Evolutionary conservation across 2,888 invertebrate species (phyloP).

Genomic region (Ochropacha duplaris): DNA sequence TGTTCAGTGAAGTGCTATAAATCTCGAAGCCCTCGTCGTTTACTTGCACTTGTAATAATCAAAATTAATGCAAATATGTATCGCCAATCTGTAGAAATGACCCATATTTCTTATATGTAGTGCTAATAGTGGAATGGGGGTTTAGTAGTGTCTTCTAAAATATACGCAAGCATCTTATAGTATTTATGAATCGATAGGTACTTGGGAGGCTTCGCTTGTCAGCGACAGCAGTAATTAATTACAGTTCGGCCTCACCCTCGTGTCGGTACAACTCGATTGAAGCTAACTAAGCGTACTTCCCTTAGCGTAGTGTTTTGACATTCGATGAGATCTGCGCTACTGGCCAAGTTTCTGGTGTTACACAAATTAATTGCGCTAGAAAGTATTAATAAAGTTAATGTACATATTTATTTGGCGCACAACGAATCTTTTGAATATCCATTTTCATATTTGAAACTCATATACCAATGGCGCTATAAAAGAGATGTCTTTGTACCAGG

Average conservation of each 20-base stretch:
- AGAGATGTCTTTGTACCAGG: slow-evolving; percentile 50
- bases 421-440: background rate
- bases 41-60: too few relatives aligned
- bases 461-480: slow-evolving; percentile 35
- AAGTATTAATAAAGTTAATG: background rate
- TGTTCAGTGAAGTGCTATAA: too few relatives aligned
- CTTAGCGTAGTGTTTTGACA: slow-evolving; percentile 59
- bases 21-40: too few relatives aligned
- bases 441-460: slow-evolving; percentile 18
- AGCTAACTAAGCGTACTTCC: slow-evolving; percentile 68
- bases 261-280: slow-evolving; percentile 50
- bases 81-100: too few relatives aligned
- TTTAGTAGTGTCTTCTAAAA: background rate
- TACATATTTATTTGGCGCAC: background rate
- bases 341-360: slow-evolving; percentile 1
- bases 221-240: slow-evolving; percentile 77
- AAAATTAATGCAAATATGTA: too few relatives aligned
- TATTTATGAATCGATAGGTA: slow-evolving; percentile 63
- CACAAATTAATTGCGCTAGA: background rate
- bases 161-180: slow-evolving; percentile 28
- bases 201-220: slow-evolving; percentile 67
- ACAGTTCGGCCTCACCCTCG: slow-evolving; percentile 53
- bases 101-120: too few relatives aligned
- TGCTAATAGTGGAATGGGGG: too few relatives aligned
- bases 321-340: slow-evolving; percentile 36